phyloP scores from a whole-genome alignment of 2,888 invertebrate genomes.

The Byasa hedistus region DNA sequence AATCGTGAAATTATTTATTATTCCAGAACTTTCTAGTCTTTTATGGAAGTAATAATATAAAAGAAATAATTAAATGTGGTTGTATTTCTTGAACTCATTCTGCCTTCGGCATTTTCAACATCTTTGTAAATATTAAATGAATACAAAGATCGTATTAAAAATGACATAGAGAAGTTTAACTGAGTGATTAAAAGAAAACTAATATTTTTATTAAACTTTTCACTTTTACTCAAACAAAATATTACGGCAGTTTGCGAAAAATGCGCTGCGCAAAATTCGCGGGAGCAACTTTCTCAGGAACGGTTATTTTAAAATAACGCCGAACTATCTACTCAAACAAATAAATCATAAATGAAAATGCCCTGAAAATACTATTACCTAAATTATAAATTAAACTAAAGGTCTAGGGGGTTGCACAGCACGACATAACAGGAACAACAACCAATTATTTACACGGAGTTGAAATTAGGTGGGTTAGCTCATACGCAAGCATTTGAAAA shows the following conservation, averaged over 20 bases:
- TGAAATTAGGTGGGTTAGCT: constrained; percentile 29
- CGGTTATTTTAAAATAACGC: constrained; percentile 3
- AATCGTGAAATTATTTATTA: no score
- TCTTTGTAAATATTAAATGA: no score
- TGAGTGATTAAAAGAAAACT: background rate
- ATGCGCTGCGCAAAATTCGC: constrained; percentile 43
- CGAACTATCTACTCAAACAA: background rate
- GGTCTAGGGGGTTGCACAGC: constrained; percentile 20
- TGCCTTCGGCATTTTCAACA: no score
- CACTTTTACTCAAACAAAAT: background rate
- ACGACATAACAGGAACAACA: constrained; percentile 21
- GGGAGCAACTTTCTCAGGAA: constrained; percentile 30
- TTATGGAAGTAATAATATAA: no score
- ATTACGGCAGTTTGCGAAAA: background rate
- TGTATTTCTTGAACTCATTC: no score
- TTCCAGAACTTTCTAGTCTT: no score
- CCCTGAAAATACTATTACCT: background rate
- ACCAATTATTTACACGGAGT: constrained; percentile 17
- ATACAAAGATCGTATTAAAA: background rate
- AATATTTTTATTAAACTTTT: background rate
- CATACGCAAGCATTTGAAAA: constrained; percentile 40
- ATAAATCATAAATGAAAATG: constrained; percentile 2
- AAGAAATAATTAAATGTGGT: no score
- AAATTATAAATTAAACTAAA: constrained; percentile 1
- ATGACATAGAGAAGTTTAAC: background rate